Conservation (phyloP, 64 coral and sea anemone genomes). For the Montipora cactus region DNA sequence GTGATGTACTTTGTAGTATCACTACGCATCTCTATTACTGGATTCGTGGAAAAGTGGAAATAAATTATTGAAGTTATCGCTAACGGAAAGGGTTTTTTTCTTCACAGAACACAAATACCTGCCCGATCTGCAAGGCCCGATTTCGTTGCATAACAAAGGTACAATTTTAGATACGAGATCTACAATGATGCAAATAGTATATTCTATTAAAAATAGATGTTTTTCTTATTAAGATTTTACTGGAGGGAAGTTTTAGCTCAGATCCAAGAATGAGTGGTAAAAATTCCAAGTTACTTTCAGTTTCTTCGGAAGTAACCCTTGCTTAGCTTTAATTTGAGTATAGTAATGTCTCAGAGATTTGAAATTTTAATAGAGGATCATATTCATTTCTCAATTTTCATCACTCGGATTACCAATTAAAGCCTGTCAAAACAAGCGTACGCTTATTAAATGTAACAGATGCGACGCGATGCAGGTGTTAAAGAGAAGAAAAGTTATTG, state of each 20-base stretch:
- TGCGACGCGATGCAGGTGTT: constrained; percentile 28
- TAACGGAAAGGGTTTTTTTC: constrained; percentile 41
- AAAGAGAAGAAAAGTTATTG: not conserved
- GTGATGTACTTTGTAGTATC: not conserved
- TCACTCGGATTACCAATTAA: not conserved
- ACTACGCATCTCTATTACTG: not conserved
- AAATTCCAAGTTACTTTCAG: not conserved
- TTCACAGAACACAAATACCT: constrained; percentile 97
- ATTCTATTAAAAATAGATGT: constrained; percentile 28
- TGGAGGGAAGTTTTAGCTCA: too few relatives aligned
- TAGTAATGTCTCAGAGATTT: not conserved
- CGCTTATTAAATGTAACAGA: constrained; percentile 6
- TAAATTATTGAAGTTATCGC: constrained; percentile 32
- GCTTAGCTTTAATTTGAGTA: not conserved
- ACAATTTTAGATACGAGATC: not conserved
- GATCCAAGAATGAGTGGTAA: not conserved
- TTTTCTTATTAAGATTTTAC: constrained; percentile 7
- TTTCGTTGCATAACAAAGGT: constrained; percentile 99
- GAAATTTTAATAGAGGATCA: not conserved
- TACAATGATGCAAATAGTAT: not conserved
- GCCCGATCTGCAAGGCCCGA: constrained; percentile 94
- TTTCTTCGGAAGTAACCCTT: not conserved
- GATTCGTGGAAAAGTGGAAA: constrained; percentile 8
- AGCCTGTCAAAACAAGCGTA: constrained; percentile 25
- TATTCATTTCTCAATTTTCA: not conserved